These are phyloP conservation scores for Oenanthe oenanthe DNA, from an alignment of 2,113 vertebrate species.

Conservation along the genomic window DNA sequence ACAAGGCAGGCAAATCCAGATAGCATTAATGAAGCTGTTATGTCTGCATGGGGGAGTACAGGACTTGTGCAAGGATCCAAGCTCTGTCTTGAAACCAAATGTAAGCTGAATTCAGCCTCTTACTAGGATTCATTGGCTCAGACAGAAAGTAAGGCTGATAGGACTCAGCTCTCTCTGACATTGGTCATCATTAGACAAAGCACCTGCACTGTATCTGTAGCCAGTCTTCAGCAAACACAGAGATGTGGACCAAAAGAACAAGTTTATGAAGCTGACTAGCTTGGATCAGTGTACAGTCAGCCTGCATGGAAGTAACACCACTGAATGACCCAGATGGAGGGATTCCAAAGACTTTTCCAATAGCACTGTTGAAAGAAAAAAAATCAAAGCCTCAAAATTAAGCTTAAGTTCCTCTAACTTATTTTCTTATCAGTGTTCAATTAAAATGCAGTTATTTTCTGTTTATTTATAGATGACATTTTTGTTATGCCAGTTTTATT, in stretches of 20 bases:
- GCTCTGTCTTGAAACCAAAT: neutral
- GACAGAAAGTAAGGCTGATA: neutral
- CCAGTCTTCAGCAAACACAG: neutral
- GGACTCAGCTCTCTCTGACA: neutral
- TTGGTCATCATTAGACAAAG: neutral
- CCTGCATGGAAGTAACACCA: neutral
- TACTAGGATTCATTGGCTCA: neutral
- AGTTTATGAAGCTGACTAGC: neutral
- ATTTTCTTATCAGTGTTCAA: slow-evolving; percentile 68
- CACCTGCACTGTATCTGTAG: neutral
- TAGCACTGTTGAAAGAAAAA: slow-evolving; percentile 39
- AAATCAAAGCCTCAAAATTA: slow-evolving; percentile 16
- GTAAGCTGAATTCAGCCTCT: neutral
- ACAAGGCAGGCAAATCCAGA: neutral
- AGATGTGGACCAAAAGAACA: neutral
- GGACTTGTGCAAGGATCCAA: neutral
- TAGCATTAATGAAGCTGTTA: neutral
- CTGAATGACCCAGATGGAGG: neutral
- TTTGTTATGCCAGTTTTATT: slow-evolving; percentile 45
- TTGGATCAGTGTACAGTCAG: neutral
- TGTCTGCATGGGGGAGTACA: neutral
- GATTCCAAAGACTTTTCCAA: neutral
- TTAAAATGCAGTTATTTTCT: slow-evolving; percentile 68
- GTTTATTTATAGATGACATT: slow-evolving; percentile 69
- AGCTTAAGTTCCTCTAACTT: slow-evolving; percentile 30